Evolutionary conservation across 2,888 invertebrate genomes (phyloP).

Genomic region (Rhabditoides inermis): DNA sequence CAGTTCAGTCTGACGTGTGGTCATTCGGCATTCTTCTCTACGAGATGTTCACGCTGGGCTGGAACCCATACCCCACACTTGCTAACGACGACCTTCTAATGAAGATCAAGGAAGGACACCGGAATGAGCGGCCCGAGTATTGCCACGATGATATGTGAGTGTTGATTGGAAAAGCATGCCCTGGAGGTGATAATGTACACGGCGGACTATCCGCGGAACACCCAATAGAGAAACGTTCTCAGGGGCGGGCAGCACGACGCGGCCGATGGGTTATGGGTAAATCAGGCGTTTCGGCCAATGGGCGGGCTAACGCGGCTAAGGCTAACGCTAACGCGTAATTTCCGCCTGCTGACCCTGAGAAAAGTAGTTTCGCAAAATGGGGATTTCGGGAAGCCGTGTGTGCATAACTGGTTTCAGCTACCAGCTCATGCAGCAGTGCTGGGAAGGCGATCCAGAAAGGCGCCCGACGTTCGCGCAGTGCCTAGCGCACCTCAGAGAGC

Average conservation of each 20-base stretch:
- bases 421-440: conserved; percentile 76
- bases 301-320: no score
- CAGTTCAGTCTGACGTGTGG: conserved; percentile 51
- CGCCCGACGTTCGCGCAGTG: conserved; percentile 68
- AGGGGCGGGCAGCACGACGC: no score
- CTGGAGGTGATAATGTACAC: no score
- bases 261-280: no score
- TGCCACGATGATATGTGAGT: conserved; percentile 71
- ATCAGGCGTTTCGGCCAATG: no score
- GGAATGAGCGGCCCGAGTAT: conserved; percentile 76
- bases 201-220: no score
- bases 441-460: conserved; percentile 69
- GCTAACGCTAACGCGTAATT: no score
- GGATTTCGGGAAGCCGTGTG: not conserved
- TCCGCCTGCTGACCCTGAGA: not conserved
- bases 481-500: conserved; percentile 12
- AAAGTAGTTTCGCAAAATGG: not conserved
- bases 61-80: conserved; percentile 61
- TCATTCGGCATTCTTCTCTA: conserved; percentile 59
- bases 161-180: no score
- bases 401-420: conserved; percentile 55
- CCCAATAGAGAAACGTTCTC: no score
- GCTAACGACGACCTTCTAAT: conserved; percentile 25
- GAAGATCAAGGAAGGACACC: conserved; percentile 69
- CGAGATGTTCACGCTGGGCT: conserved; percentile 63